phyloP scores from a whole-genome alignment of 2,888 invertebrate species.

The Hirtodrosophila confusa region DNA sequence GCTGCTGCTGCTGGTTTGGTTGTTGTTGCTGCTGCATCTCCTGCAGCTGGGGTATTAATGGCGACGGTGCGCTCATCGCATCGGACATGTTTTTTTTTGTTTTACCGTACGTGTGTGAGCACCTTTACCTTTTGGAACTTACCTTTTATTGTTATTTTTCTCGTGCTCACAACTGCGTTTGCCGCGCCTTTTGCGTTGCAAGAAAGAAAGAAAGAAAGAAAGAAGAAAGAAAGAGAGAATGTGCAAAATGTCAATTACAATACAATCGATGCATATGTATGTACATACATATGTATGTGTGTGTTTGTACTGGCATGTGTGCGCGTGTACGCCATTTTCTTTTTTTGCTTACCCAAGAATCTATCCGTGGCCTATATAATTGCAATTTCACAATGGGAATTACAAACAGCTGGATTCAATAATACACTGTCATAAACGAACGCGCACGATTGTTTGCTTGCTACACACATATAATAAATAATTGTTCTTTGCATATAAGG shows the following conservation, averaged over 20 bases:
- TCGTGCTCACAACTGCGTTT: slow-evolving; percentile 15
- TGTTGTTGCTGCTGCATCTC: slow-evolving; percentile 82
- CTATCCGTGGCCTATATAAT: slow-evolving; percentile 37
- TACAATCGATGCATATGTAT: not conserved
- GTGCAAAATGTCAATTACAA: slow-evolving; percentile 26
- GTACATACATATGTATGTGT: not conserved
- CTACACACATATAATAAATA: slow-evolving; percentile 22
- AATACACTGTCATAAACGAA: slow-evolving; percentile 21
- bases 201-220: slow-evolving; percentile 18
- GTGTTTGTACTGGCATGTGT: slow-evolving; percentile 8
- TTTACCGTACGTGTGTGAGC: slow-evolving; percentile 27
- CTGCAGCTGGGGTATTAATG: slow-evolving; percentile 81
- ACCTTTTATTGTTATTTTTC: slow-evolving; percentile 33
- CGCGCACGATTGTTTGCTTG: slow-evolving; percentile 21
- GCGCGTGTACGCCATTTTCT: slow-evolving; percentile 48
- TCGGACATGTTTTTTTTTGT: slow-evolving; percentile 70
- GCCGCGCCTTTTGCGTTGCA: slow-evolving; percentile 13
- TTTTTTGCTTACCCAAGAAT: slow-evolving; percentile 49
- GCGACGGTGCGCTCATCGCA: slow-evolving; percentile 75
- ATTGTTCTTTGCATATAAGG: slow-evolving; percentile 7
- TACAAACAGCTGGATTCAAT: slow-evolving; percentile 3
- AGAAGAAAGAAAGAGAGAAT: slow-evolving; percentile 17
- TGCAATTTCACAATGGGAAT: slow-evolving; percentile 7
- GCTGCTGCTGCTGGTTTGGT: slow-evolving; percentile 70
- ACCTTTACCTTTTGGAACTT: slow-evolving; percentile 53